Base-by-base conservation (phyloP, 1,140 invertebrate genomes). In the Aphelinus atriplicis region DNA sequence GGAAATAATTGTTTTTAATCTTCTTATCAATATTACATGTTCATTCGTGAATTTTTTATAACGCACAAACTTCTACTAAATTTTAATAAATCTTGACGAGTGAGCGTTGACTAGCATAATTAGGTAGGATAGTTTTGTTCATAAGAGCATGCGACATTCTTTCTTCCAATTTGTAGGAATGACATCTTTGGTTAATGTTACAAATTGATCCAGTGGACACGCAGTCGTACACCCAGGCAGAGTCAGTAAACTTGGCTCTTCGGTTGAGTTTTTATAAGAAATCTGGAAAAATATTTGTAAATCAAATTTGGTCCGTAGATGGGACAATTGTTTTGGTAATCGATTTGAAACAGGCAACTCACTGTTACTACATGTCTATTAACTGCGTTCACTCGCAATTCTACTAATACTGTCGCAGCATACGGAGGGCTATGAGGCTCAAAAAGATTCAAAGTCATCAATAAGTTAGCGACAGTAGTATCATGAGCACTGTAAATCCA, bases 401-500 rank as follows among this genome's bases (percentile, higher is more conserved):
- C 95, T 47, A 96, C 84, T 45, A 96, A 82, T 48, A 96, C 86
- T 9, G 91, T 89, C 4, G 94, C 88, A 3, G 92, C 87, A 80
- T 95, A 97, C 0, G 91, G 91, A 2, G 95, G 95, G 77, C 90
- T 91, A 68, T 93, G 92, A 3, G 88, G 87, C 70, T 96, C 90
- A 82, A 92, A 97, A 3, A 96, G 78, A 9, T 91, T 90, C 48
- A 97, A 84, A 0, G 92, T 89, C 82, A 92, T 92, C 3, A 97
- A 87, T 47, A 97, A 79, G 79, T 92, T 94, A 0, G 93, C 92
- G 5, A 97, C 83, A 0, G 94, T 97, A 3, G 92, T 92, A 84
- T 97, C 96, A 84, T 97, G 96, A 46, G 89, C 93, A 81, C 93
- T 95, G 80, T 94, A 95, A 46, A 95, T 89, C 81, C 91, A 91